These are phyloP conservation scores for Stenopsyche tienmushanensis DNA, from an alignment of 1,140 invertebrate genomes.

Conservation along the genomic window DNA sequence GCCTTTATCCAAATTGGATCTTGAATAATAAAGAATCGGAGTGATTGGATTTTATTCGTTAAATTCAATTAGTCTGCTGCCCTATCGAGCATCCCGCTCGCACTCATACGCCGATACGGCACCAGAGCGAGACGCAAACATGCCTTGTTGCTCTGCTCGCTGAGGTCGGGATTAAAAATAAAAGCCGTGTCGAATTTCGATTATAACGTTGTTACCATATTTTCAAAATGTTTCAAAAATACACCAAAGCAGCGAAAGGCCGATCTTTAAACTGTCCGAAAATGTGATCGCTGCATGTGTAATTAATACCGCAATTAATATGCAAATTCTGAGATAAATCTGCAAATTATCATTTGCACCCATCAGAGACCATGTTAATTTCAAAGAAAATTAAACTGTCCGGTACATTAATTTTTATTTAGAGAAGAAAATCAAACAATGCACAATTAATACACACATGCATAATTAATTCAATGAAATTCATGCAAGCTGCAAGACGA, in stretches of 20 bases:
- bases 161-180: constrained; percentile 36
- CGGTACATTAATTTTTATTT: too few relatives aligned
- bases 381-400: too few relatives aligned
- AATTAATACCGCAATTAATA: too few relatives aligned
- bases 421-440: too few relatives aligned
- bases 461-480: too few relatives aligned
- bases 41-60: constrained; percentile 61
- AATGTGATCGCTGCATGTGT: too few relatives aligned
- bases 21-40: constrained; percentile 61
- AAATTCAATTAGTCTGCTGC: constrained; percentile 58
- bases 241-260: not conserved
- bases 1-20: constrained; percentile 60
- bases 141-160: constrained; percentile 36
- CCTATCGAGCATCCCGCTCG: constrained; percentile 3
- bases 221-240: constrained; percentile 21
- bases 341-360: too few relatives aligned
- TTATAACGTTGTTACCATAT: constrained; percentile 35
- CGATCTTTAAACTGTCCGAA: too few relatives aligned
- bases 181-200: constrained; percentile 39
- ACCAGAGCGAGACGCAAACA: constrained; percentile 43
- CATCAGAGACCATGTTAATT: too few relatives aligned
- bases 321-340: too few relatives aligned
- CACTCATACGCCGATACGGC: constrained; percentile 39
- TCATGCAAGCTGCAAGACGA: too few relatives aligned
- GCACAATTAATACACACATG: too few relatives aligned